These are phyloP conservation scores for Endomychus coccineus DNA, from an alignment of 2,888 invertebrate genomes.

Conservation along the genomic window DNA sequence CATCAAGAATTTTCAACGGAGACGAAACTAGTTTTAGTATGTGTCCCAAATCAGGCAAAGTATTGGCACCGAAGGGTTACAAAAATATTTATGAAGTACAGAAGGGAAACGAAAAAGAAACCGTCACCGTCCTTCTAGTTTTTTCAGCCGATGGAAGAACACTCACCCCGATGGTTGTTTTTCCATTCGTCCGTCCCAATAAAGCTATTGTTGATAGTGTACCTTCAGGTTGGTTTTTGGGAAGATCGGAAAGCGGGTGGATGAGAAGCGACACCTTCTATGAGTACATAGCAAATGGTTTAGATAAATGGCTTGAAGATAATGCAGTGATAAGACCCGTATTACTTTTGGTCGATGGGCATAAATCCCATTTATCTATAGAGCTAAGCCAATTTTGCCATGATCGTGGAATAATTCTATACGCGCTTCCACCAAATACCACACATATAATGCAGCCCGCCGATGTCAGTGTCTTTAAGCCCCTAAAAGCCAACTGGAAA, in stretches of 20 bases:
- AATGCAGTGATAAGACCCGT: too few relatives aligned
- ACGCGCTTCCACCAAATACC: slow-evolving; percentile 21
- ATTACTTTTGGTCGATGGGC: slow-evolving; percentile 29
- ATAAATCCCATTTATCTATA: slow-evolving; percentile 27
- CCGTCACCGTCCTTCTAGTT: not conserved
- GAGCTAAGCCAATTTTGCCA: slow-evolving; percentile 25
- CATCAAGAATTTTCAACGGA: slow-evolving; percentile 5
- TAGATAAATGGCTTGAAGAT: too few relatives aligned
- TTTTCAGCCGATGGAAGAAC: too few relatives aligned
- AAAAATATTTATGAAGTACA: not conserved
- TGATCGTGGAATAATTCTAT: slow-evolving; percentile 26
- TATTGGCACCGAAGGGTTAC: not conserved
- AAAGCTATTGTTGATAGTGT: too few relatives aligned
- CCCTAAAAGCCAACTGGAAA: too few relatives aligned
- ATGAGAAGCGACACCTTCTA: too few relatives aligned
- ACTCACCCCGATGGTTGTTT: too few relatives aligned
- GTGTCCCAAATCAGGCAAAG: slow-evolving; percentile 13
- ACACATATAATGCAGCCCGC: slow-evolving; percentile 26
- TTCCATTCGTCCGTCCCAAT: too few relatives aligned
- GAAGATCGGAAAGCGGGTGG: too few relatives aligned
- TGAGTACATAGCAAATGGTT: too few relatives aligned
- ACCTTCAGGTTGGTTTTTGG: too few relatives aligned
- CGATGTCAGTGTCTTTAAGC: slow-evolving; percentile 24
- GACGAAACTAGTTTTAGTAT: slow-evolving; percentile 11
- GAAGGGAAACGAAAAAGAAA: not conserved